Percentiles rank a stretch among this genome's conserved stretches.
These are phyloP conservation scores for Drosophila subobscura DNA, from an alignment of 1,140 invertebrate species.

Conservation along the genomic window DNA sequence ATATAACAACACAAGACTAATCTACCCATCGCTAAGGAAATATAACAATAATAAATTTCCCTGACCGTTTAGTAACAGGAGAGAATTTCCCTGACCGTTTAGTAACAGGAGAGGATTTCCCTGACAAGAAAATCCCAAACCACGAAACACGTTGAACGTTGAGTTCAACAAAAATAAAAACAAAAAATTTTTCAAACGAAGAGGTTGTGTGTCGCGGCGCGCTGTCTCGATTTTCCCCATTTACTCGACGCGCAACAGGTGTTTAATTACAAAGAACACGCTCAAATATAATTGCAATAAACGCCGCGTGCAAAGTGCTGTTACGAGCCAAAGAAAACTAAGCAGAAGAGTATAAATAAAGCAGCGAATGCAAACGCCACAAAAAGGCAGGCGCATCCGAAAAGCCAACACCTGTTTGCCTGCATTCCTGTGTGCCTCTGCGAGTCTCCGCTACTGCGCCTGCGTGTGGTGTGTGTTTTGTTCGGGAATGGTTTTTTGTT, in stretches of 20 bases:
- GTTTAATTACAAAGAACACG: conserved; percentile 31
- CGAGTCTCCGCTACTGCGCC: conserved; percentile 5
- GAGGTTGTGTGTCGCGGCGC: conserved; percentile 1
- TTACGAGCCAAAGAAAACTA: conserved; percentile 31
- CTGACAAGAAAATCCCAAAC: too few species aligned
- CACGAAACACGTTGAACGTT: too few species aligned
- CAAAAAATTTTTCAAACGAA: not conserved
- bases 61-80: too few species aligned
- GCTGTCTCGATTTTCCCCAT: not conserved
- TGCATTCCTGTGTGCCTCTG: conserved; percentile 50
- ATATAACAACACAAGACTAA: too few species aligned
- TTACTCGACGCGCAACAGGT: conserved; percentile 26
- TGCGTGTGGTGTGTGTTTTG: conserved; percentile 15
- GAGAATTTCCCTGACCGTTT: too few species aligned
- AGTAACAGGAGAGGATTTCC: too few species aligned
- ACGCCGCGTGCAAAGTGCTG: conserved; percentile 27
- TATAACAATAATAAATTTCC: not conserved
- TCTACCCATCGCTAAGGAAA: too few species aligned
- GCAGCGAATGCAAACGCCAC: conserved; percentile 27
- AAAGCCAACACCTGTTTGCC: conserved; percentile 61
- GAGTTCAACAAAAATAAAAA: too few species aligned
- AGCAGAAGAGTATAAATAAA: conserved; percentile 21
- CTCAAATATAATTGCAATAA: conserved; percentile 6
- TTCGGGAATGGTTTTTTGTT: not conserved
- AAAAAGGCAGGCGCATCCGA: conserved; percentile 5